Evolutionary conservation across 2,888 invertebrate species (phyloP).

Genomic region (Syrista parreyssii): DNA sequence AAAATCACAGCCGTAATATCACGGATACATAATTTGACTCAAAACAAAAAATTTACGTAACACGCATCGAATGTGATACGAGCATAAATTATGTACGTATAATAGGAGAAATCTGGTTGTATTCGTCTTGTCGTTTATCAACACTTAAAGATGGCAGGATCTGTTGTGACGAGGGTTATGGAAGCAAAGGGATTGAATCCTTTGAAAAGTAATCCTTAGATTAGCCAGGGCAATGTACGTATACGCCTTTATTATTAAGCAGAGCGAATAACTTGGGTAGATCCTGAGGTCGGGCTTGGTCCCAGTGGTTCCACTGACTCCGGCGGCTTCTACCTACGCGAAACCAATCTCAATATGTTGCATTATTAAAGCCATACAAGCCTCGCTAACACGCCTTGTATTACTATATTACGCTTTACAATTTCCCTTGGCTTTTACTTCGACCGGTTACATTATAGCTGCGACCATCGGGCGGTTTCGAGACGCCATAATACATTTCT

Average conservation of each 20-base stretch:
- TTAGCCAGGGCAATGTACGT: neutral
- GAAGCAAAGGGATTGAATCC: neutral
- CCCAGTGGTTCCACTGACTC: slow-evolving; percentile 43
- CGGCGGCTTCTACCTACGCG: slow-evolving; percentile 23
- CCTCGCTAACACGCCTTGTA: slow-evolving; percentile 34
- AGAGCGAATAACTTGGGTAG: slow-evolving; percentile 44
- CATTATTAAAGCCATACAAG: slow-evolving; percentile 58
- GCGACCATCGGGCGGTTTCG: neutral
- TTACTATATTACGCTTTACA: slow-evolving; percentile 51
- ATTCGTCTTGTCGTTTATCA: neutral
- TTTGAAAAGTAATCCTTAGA: neutral
- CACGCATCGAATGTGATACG: neutral
- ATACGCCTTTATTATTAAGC: slow-evolving; percentile 45
- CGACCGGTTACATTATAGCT: neutral
- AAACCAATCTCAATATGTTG: slow-evolving; percentile 61
- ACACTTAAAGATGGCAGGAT: neutral
- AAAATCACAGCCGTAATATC: neutral
- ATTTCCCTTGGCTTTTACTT: slow-evolving; percentile 36
- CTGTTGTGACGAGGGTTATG: neutral
- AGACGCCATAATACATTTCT: neutral
- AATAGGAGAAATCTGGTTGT: neutral
- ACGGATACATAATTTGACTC: neutral
- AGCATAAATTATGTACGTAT: neutral
- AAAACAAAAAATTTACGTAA: neutral
- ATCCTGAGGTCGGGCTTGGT: slow-evolving; percentile 49